These are phyloP conservation scores for Diorhabda elongata DNA, from an alignment of 1,140 invertebrate genomes.

Conservation along the genomic window DNA sequence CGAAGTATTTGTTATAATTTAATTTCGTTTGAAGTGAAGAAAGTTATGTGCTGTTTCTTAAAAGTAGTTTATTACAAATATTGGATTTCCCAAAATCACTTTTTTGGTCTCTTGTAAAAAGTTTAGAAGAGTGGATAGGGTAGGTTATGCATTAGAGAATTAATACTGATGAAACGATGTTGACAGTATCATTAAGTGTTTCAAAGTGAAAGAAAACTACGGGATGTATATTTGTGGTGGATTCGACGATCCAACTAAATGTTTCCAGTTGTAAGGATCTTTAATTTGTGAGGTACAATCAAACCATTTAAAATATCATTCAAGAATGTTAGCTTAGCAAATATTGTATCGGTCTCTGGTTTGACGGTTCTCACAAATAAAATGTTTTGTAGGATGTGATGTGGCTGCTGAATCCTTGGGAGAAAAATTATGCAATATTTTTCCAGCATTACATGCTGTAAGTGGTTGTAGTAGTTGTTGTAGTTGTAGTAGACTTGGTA, in stretches of 20 bases:
- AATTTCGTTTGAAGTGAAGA: too few species aligned
- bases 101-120: too few species aligned
- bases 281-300: slow-evolving; percentile 29
- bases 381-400: slow-evolving; percentile 28
- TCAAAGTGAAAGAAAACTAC: slow-evolving; percentile 13
- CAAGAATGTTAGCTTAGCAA: slow-evolving; percentile 18
- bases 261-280: slow-evolving; percentile 28
- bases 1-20: too few species aligned
- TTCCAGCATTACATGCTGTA: slow-evolving; percentile 25
- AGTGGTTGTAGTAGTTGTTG: slow-evolving; percentile 9
- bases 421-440: slow-evolving; percentile 27
- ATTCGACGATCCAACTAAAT: slow-evolving; percentile 33
- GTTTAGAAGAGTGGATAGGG: too few species aligned
- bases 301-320: slow-evolving; percentile 26
- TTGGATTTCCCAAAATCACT: too few species aligned
- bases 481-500: slow-evolving; percentile 14
- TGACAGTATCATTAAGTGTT: slow-evolving; percentile 29
- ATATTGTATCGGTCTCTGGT: slow-evolving; percentile 25
- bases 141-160: slow-evolving; percentile 28
- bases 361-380: slow-evolving; percentile 25
- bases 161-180: slow-evolving; percentile 32
- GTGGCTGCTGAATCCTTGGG: slow-evolving; percentile 27
- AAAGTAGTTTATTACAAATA: too few species aligned
- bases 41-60: too few species aligned
- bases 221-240: slow-evolving; percentile 25